Base-by-base conservation (phyloP, 35 echinoderm and acorn worm genomes). In the Strongylocentrotus purpuratus region DNA sequence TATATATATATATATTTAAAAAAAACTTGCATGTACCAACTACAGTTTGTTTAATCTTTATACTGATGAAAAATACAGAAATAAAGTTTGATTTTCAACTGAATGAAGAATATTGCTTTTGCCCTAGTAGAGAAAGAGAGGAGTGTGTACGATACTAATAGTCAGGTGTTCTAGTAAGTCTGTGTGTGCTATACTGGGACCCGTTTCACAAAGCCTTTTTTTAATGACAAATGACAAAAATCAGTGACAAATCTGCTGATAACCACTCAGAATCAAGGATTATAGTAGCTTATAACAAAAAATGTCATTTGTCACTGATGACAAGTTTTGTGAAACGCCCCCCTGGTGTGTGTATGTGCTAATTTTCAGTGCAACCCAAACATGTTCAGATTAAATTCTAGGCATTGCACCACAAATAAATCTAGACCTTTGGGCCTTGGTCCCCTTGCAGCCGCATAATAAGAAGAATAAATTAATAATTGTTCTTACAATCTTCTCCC, bases 351-450 rank as follows among this genome's bases (percentile, higher is more conserved):
- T 59, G 20, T 18, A 3, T n/a, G 28, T n/a, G 65, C 65, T 78
- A 78, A 22, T 78, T 78, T 78, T 78, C 65, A n/a, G 65, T 78
- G 65, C 65, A n/a, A 78, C 65, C 65, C 65, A 78, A 78, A 78
- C 28, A 78, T 8, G 65, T 78, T 78, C 65, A 22, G 65, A 78
- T 78, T 8, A n/a, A n/a, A 28, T 71, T 78, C 65, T 78, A 78
- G 65, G 65, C 65, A 78, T 78, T 78, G 65, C 25, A 78, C 65
- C 65, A 78, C 65, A 78, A 78, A 28, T 7, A 78, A 78, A 78
- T 78, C 65, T 78, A 28, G 65, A 78, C 65, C 65, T 78, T 78
- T 78, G 65, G 65, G 65, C 28, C 65, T 78, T 78, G 65, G 65
- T 78, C 65, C 65, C 65, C 65, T 78, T 78, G 65, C 65, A 78